Evolutionary conservation across 1,140 invertebrate species (phyloP), one percentile per base, ranked within the genome.

Genomic region (Pseudomyrmex sp.): DNA sequence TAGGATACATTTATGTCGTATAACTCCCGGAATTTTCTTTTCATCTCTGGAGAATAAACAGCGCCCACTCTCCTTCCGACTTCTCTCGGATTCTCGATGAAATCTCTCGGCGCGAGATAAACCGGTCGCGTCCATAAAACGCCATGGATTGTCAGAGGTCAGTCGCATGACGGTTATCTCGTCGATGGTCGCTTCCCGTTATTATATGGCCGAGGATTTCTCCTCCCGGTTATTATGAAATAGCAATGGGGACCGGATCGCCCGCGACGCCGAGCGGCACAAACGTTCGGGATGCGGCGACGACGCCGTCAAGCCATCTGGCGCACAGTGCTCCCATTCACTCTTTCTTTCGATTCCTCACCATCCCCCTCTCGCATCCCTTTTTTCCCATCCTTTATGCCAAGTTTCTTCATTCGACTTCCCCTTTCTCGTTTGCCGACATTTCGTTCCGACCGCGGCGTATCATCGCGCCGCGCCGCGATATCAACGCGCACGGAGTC

Each of bases 301-400:
- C 63, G 50, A 69, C 63, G 50, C 65, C 65, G 46, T 35, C 76
- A 26, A 80, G 82, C 85, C 89, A 90, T 90, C 89, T 90, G 89
- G 87, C 83, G 46, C 75, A 90, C 89, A 90, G 89, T 89, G 87
- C 87, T 87, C 85, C 88, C 89, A 90, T 90, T 90, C 87, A 90
- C 83, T 87, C 84, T 83, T 84, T 74, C 83, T 82, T 86, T 76
- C 63, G 86, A 73, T 52, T 7, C 20, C 52, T 48, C 50, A 56
- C 15, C 35, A 61, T 68, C 23, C 65, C 56, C 83, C 26, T 72
- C 59, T 0, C 62, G 12, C 26, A 56, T 62, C 35, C 20, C 44
- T 58, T 35, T 7, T 2, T 35, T 35, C 23, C 15, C 59, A 18
- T 69, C 75, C 56, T 69, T 69, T 66, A 79, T 89, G 79, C 69